Evolutionary conservation across 2,113 vertebrate genomes (phyloP).

Genomic region (Semicossyphus pulcher): DNA sequence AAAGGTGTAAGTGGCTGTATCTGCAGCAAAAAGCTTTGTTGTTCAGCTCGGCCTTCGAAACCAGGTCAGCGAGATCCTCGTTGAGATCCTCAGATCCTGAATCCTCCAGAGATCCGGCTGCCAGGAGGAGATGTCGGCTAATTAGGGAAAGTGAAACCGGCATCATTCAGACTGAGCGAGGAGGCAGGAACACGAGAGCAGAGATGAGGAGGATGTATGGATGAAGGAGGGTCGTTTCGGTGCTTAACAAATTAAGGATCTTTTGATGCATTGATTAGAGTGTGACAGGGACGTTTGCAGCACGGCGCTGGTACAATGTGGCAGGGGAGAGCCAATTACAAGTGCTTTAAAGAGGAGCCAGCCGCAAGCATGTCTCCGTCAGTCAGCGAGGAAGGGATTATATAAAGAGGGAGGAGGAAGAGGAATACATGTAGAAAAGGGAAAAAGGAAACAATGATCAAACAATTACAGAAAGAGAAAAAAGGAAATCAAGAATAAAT

Average conservation of each 20-base stretch:
- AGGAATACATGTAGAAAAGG: background rate
- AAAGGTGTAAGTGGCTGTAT: conserved; percentile 59
- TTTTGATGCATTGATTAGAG: conserved; percentile 78
- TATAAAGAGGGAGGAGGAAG: conserved; percentile 8
- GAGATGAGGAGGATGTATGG: conserved; percentile 33
- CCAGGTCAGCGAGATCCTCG: conserved; percentile 65
- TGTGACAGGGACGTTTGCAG: conserved; percentile 58
- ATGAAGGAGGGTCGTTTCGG: conserved; percentile 40
- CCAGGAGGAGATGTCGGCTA: conserved; percentile 51
- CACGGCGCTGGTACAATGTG: conserved; percentile 41
- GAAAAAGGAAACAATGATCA: conserved; percentile 14
- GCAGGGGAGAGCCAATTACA: conserved; percentile 64
- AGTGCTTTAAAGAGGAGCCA: conserved; percentile 63
- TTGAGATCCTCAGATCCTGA: conserved; percentile 67
- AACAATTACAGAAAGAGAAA: conserved; percentile 27
- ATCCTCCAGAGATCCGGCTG: conserved; percentile 50
- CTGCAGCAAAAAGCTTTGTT: conserved; percentile 59
- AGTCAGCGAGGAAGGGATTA: conserved; percentile 38
- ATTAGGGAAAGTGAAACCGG: conserved; percentile 58
- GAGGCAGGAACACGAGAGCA: conserved; percentile 41
- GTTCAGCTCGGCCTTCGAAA: conserved; percentile 73
- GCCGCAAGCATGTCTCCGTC: conserved; percentile 10
- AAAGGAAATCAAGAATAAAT: conserved; percentile 23
- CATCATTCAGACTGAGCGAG: conserved; percentile 45
- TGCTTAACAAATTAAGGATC: conserved; percentile 71